phyloP scores from a whole-genome alignment of 2,888 invertebrate genomes.

The Nemotelus pantherinus region DNA sequence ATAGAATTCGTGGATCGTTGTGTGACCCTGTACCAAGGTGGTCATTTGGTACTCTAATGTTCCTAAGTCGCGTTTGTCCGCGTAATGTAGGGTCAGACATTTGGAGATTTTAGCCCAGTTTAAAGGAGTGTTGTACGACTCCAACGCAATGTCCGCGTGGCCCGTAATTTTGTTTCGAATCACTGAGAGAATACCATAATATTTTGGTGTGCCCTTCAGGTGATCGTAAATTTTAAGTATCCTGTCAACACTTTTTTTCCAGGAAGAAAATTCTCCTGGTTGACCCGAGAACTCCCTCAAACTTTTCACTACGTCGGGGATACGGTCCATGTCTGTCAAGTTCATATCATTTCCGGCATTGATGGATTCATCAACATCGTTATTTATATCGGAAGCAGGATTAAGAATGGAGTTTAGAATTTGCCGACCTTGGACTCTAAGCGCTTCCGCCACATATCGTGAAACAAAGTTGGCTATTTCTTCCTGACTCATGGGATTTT shows the following conservation, averaged over 20 bases:
- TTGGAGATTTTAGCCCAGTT: slow-evolving; percentile 35
- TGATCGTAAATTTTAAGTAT: slow-evolving; percentile 18
- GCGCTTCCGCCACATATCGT: slow-evolving; percentile 22
- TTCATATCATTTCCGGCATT: slow-evolving; percentile 14
- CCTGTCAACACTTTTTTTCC: slow-evolving; percentile 23
- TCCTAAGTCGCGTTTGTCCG: slow-evolving; percentile 34
- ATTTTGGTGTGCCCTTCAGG: slow-evolving; percentile 21
- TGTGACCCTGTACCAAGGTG: slow-evolving; percentile 27
- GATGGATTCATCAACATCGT: slow-evolving; percentile 36
- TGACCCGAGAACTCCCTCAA: slow-evolving; percentile 7
- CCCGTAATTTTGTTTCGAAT: slow-evolving; percentile 48
- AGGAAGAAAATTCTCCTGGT: slow-evolving; percentile 15
- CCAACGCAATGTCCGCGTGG: slow-evolving; percentile 44
- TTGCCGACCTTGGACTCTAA: slow-evolving; percentile 39
- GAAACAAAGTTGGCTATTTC: slow-evolving; percentile 12
- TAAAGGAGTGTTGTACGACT: slow-evolving; percentile 48
- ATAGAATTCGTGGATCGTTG: slow-evolving; percentile 40
- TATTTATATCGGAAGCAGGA: slow-evolving; percentile 42
- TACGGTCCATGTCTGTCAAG: neutral
- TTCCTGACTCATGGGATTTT: neutral
- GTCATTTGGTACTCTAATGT: slow-evolving; percentile 42
- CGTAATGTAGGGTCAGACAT: slow-evolving; percentile 46
- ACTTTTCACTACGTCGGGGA: slow-evolving; percentile 38
- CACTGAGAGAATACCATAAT: neutral
- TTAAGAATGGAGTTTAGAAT: slow-evolving; percentile 38